Conservation (phyloP, 1,140 invertebrate genomes). For the Brachionus sp. region DNA sequence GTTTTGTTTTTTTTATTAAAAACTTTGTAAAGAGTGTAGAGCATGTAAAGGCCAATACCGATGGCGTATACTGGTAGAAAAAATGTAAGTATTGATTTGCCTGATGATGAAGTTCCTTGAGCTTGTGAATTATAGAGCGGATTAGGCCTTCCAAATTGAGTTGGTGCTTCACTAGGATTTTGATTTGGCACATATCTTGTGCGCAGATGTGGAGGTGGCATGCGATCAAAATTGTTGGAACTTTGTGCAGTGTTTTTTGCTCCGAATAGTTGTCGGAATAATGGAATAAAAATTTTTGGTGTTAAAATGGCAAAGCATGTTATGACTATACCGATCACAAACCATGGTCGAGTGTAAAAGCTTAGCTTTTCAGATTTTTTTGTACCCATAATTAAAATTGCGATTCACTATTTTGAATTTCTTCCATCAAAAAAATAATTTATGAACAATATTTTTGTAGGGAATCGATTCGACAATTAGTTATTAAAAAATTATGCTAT, state of each 20-base stretch:
- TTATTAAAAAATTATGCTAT: slow-evolving; percentile 7
- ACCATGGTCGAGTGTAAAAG: slow-evolving; percentile 28
- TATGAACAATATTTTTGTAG: neutral
- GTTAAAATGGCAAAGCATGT: slow-evolving; percentile 38
- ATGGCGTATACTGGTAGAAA: slow-evolving; percentile 41
- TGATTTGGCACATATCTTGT: neutral
- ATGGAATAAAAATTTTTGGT: slow-evolving; percentile 44
- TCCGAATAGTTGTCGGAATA: slow-evolving; percentile 14
- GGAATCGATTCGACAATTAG: neutral
- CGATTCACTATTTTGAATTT: neutral
- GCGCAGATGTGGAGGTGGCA: neutral
- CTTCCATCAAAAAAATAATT: neutral
- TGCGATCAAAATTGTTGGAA: neutral
- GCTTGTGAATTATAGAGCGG: slow-evolving; percentile 11
- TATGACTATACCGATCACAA: slow-evolving; percentile 1
- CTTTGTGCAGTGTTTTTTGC: neutral
- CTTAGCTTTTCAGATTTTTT: slow-evolving; percentile 26
- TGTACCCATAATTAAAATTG: neutral
- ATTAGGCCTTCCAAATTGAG: neutral
- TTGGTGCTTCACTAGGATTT: neutral
- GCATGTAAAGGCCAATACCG: slow-evolving; percentile 43
- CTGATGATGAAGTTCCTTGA: neutral
- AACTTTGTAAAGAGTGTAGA: slow-evolving; percentile 42
- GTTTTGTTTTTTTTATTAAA: slow-evolving; percentile 38
- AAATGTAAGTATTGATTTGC: slow-evolving; percentile 38